Base-by-base conservation (phyloP, 2,888 invertebrate species). In the Polydesmus complanatus region DNA sequence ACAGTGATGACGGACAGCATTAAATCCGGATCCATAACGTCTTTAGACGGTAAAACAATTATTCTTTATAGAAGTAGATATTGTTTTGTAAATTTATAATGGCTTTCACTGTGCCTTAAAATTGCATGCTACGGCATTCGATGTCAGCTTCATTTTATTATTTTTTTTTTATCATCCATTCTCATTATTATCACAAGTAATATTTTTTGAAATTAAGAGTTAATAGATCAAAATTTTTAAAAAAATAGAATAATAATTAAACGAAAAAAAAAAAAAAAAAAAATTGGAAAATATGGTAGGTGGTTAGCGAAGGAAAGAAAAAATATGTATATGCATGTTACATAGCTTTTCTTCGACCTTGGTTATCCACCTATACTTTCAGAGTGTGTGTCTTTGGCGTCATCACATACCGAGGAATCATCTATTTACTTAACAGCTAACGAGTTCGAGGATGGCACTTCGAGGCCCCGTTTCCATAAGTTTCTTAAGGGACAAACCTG, bases 401-500 rank as follows among this genome's bases (percentile, higher is more conserved):
- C 65, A 49, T 65, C 65, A 14, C 58, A 66, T 58, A 68, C 67
- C 49, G 66, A 66, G 58, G 67, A 67, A 48, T 57, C 64, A 3
- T 67, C 67, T 37, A 57, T 66, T 60, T 67, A 65, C 53, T 63
- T 64, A 50, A 66, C 67, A 61, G 66, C 66, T 54, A 65, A 68
- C 49, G 66, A 66, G 55, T 21, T 61, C 49, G 66, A 68, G 56
- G 62, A 64, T n/a, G 64, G 63, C 51, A 63, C 61, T 3, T 62
- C 71, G 63, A 67, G 73, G 66, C 88, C 88, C 1, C 74, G 80
- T 60, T 87, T 89, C 70, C 77, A 79, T 26, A 85, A 83, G 73
- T 85, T 86, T 54, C 78, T 89, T 62, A 83, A 84, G 72, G 88
- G 88, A 68, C 80, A 81, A 66, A 65, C 67, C 27, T 65, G 70